These are phyloP conservation scores for Theretra japonica DNA, from an alignment of 2,888 invertebrate species.

Conservation along the genomic window DNA sequence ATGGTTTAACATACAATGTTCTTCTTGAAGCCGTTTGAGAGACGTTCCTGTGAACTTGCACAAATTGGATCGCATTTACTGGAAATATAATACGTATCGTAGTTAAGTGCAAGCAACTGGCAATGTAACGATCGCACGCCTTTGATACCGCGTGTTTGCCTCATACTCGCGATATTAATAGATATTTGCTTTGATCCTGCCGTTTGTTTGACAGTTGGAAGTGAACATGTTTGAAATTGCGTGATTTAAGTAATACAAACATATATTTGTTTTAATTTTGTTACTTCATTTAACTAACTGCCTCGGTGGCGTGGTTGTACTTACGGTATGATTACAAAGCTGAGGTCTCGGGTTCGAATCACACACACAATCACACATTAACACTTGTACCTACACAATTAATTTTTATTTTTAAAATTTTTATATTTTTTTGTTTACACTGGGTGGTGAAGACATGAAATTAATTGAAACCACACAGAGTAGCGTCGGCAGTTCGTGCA, in stretches of 20 bases:
- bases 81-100: slow-evolving; percentile 50
- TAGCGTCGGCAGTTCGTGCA: too few species aligned
- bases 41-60: slow-evolving; percentile 52
- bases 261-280: background rate
- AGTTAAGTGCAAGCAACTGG: slow-evolving; percentile 45
- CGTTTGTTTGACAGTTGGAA: background rate
- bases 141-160: slow-evolving; percentile 8
- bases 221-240: background rate
- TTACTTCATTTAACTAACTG: too few species aligned
- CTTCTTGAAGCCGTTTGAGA: slow-evolving; percentile 39
- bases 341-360: too few species aligned
- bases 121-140: slow-evolving; percentile 34
- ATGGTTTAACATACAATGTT: slow-evolving; percentile 58
- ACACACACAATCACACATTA: too few species aligned
- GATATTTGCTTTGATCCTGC: slow-evolving; percentile 35
- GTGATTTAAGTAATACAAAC: background rate
- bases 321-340: too few species aligned
- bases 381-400: too few species aligned
- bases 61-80: slow-evolving; percentile 62
- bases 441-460: too few species aligned
- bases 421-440: too few species aligned
- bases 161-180: slow-evolving; percentile 11
- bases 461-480: too few species aligned
- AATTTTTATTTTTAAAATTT: too few species aligned
- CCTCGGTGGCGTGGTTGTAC: too few species aligned